Conservation (phyloP, 2,797 vertebrate species). For the Acomys russatus region DNA sequence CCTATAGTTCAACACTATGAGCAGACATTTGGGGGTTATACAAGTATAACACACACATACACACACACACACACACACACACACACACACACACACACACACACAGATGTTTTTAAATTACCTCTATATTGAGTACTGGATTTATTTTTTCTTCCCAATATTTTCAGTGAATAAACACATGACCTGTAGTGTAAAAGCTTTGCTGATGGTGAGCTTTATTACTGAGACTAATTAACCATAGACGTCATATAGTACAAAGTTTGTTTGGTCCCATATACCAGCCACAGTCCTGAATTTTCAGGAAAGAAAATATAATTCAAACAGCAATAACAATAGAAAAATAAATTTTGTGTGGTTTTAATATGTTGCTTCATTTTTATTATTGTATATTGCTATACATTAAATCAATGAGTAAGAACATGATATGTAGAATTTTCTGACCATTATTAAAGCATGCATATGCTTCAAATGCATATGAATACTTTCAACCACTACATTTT, state of each 20-base stretch:
- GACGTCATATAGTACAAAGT: background rate
- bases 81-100: no score
- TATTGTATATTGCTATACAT: background rate
- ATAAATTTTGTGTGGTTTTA: background rate
- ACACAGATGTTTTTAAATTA: background rate
- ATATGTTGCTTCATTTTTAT: background rate
- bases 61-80: no score
- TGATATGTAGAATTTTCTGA: background rate
- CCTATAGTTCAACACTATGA: background rate
- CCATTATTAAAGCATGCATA: background rate
- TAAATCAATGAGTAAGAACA: background rate
- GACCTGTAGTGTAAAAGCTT: background rate
- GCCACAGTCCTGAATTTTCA: background rate
- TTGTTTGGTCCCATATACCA: background rate
- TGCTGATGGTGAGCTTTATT: background rate
- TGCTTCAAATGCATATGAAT: background rate
- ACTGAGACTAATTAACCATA: background rate
- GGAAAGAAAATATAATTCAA: background rate
- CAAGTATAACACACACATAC: background rate
- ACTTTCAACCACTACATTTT: background rate
- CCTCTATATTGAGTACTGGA: background rate
- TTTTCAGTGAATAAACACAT: background rate
- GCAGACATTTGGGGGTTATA: background rate
- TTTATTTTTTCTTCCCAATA: background rate
- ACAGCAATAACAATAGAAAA: background rate